Evolutionary conservation across 2,113 vertebrate species (phyloP).

Genomic region (Noctilio leporinus): DNA sequence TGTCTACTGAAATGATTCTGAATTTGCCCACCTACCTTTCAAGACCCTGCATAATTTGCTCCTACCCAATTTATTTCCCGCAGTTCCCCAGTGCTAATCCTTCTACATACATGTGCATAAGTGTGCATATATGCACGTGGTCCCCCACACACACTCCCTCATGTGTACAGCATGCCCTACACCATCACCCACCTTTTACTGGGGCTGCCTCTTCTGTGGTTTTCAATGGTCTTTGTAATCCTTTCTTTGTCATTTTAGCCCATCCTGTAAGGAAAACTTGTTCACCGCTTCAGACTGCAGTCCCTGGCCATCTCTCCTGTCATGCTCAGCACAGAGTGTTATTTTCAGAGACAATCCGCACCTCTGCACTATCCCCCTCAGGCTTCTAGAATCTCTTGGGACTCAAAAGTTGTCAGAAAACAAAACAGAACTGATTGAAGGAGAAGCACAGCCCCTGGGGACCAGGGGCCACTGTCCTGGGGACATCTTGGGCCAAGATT

Average conservation of each 20-base stretch:
- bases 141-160: not conserved
- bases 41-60: not conserved
- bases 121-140: rapidly evolving
- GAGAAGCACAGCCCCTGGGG: not conserved
- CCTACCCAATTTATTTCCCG: not conserved
- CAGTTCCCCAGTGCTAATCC: not conserved
- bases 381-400: not conserved
- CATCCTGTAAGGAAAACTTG: not conserved
- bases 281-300: not conserved
- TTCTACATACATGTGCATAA: rapidly evolving
- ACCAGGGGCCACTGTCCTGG: not conserved
- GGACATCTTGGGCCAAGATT: not conserved
- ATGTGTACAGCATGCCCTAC: rapidly evolving
- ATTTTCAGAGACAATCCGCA: not conserved
- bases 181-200: not conserved
- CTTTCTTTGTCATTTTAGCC: not conserved
- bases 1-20: not conserved
- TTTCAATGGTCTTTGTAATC: not conserved
- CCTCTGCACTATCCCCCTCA: not conserved
- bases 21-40: not conserved
- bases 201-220: not conserved
- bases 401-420: not conserved
- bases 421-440: not conserved
- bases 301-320: not conserved
- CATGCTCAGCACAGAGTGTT: not conserved